phyloP scores from a whole-genome alignment of 2,113 vertebrate species.

The Haemorhous mexicanus region DNA sequence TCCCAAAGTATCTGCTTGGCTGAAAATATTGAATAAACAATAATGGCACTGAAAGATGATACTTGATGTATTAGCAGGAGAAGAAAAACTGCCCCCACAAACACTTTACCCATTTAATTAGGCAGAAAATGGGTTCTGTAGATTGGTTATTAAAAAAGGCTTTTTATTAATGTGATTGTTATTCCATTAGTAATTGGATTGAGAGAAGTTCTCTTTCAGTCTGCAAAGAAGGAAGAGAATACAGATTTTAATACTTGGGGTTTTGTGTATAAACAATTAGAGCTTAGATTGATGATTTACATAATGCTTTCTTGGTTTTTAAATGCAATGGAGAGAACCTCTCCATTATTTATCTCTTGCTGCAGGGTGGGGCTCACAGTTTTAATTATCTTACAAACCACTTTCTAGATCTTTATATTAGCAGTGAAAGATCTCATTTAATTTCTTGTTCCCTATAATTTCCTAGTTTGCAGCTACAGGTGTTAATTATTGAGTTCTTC shows the following conservation, averaged over 20 bases:
- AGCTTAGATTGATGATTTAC: neutral
- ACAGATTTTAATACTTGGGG: neutral
- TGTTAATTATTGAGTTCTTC: neutral
- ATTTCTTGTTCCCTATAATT: neutral
- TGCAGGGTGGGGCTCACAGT: neutral
- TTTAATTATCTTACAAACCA: neutral
- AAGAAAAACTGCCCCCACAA: neutral
- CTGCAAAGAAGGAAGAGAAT: neutral
- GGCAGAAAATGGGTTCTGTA: slow-evolving; percentile 12
- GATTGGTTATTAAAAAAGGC: neutral
- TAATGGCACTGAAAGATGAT: neutral
- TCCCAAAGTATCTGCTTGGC: neutral
- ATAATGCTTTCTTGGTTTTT: neutral
- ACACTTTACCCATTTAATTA: slow-evolving; percentile 10
- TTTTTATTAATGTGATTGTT: slow-evolving; percentile 36
- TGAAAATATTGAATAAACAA: slow-evolving; percentile 5
- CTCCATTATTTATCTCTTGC: neutral
- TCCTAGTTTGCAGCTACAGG: neutral
- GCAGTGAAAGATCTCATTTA: neutral
- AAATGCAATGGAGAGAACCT: neutral
- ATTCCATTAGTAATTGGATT: neutral
- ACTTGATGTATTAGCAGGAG: neutral
- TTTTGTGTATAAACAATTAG: neutral
- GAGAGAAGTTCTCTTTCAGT: neutral
- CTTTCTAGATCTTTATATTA: neutral